These are phyloP conservation scores for Sisor rabdophorus DNA, from an alignment of 2,113 vertebrate species.

Conservation along the genomic window DNA sequence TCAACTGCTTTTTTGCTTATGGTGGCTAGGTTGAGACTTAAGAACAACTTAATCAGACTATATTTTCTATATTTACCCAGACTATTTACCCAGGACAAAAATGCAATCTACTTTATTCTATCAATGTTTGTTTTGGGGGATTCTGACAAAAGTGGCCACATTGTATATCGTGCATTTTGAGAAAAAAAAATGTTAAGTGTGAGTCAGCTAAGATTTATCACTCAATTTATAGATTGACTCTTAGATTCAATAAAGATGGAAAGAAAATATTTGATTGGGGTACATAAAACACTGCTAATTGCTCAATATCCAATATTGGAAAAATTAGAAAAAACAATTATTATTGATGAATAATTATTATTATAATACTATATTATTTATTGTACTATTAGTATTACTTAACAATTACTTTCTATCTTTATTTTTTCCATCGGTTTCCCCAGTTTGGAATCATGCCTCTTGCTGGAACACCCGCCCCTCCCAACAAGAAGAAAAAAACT, in stretches of 20 bases:
- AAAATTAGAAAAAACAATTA: not conserved
- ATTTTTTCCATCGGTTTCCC: constrained; percentile 33
- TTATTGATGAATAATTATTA: too few species aligned
- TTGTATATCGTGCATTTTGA: not conserved
- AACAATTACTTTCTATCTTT: not conserved
- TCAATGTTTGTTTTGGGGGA: not conserved
- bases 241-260: not conserved
- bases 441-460: constrained; percentile 80
- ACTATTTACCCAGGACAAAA: too few species aligned
- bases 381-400: not conserved
- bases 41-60: not conserved
- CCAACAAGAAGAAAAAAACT: constrained; percentile 89
- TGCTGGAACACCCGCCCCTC: constrained; percentile 86
- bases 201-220: not conserved
- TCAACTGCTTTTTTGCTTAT: not conserved
- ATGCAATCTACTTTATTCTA: not conserved
- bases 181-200: not conserved
- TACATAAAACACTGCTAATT: not conserved
- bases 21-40: not conserved
- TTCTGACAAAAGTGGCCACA: not conserved
- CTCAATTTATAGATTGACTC: not conserved
- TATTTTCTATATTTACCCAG: too few species aligned
- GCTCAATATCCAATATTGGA: not conserved
- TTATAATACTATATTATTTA: not conserved
- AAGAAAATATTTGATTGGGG: not conserved